Percentiles rank a stretch among this genome's conserved stretches.
phyloP scores from a whole-genome alignment of 2,113 vertebrate species.

The Corapipo altera region DNA sequence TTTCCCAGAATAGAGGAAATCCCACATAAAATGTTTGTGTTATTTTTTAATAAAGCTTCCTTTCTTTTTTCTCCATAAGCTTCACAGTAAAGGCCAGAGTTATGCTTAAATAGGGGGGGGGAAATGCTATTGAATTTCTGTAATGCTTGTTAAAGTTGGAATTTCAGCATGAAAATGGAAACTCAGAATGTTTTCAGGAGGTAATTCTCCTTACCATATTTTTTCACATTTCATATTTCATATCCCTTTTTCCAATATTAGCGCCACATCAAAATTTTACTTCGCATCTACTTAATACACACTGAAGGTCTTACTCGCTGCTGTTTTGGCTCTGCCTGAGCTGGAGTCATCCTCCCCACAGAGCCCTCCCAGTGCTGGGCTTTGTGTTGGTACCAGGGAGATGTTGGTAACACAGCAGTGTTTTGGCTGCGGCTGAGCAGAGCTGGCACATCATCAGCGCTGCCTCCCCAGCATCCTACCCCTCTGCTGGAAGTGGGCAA shows the following conservation, averaged over 20 bases:
- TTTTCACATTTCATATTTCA: conserved; percentile 30
- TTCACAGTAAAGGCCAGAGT: neutral
- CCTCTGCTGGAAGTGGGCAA: neutral
- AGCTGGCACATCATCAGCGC: neutral
- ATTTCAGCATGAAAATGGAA: conserved; percentile 19
- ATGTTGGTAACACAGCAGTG: neutral
- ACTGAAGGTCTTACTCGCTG: neutral
- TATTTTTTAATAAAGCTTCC: neutral
- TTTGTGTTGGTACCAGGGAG: neutral
- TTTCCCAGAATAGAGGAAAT: conserved; percentile 11
- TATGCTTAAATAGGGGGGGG: neutral
- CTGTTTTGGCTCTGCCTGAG: neutral
- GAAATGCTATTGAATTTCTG: neutral
- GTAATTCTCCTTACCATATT: neutral
- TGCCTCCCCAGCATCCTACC: neutral
- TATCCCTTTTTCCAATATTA: neutral
- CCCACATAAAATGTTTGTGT: neutral
- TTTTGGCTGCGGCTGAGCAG: neutral
- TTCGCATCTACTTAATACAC: neutral
- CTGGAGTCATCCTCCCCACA: neutral
- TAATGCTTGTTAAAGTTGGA: neutral
- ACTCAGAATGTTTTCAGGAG: neutral
- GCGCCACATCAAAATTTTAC: neutral
- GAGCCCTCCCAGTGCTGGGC: neutral
- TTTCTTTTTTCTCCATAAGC: neutral